Percentiles rank a stretch among this genome's conserved stretches.
Conservation (phyloP, 2,113 vertebrate species). For the Patagioenas fasciata region DNA sequence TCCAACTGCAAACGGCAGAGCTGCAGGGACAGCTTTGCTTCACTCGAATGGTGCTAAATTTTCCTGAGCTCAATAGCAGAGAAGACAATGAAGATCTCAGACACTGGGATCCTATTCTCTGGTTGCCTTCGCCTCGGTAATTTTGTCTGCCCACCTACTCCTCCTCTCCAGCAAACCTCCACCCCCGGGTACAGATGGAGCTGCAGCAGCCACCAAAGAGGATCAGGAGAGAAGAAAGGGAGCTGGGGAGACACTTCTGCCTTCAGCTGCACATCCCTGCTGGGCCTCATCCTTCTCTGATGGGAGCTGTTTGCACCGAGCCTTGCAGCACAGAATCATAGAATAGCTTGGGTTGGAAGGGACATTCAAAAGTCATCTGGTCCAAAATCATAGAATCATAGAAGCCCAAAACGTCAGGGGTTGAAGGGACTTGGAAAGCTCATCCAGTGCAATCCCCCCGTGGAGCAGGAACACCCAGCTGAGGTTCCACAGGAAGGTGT, state of each 20-base stretch:
- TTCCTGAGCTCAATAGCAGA: background rate
- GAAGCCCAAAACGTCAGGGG: no score
- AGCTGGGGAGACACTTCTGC: slow-evolving; percentile 22
- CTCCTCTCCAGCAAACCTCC: slow-evolving; percentile 60
- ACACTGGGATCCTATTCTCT: background rate
- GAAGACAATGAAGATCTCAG: slow-evolving; percentile 1
- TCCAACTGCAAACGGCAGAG: background rate
- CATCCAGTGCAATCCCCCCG: no score
- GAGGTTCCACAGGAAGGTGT: no score
- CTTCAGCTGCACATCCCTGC: background rate
- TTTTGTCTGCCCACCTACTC: slow-evolving; percentile 59
- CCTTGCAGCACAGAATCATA: rapidly evolving
- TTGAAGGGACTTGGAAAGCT: no score
- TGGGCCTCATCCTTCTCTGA: background rate
- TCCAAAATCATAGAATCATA: no score
- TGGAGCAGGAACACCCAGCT: no score
- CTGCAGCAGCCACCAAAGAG: slow-evolving; percentile 40
- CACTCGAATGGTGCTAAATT: background rate
- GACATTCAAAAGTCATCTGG: no score
- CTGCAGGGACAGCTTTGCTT: background rate
- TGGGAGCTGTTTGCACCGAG: background rate
- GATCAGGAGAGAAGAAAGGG: background rate
- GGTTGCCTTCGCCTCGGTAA: slow-evolving; percentile 12
- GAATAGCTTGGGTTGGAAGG: no score
- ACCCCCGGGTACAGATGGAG: slow-evolving; percentile 43